Percentiles rank a stretch among this genome's conserved stretches.
Evolutionary conservation across 2,888 invertebrate genomes (phyloP).

Genomic region (Netelia fuscicornis): DNA sequence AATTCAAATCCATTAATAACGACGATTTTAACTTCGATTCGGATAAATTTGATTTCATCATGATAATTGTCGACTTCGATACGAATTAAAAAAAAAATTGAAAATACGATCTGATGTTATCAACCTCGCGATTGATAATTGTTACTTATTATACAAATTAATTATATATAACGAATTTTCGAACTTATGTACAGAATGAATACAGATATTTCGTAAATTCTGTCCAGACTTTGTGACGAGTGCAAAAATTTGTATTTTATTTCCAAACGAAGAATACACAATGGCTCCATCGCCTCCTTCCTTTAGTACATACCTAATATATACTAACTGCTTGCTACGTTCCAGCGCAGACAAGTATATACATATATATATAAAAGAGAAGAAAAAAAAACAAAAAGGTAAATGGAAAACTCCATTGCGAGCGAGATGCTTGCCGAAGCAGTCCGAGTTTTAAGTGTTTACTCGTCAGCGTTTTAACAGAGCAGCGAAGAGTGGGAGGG

Average conservation of each 20-base stretch:
- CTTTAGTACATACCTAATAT: not conserved
- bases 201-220: not conserved
- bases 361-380: not conserved
- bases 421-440: conserved; percentile 60
- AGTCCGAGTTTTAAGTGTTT: conserved; percentile 60
- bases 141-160: not conserved
- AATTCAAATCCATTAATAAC: too few species aligned
- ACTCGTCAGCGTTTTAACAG: conserved; percentile 62
- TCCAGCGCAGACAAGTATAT: not conserved
- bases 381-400: conserved; percentile 8
- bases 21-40: too few species aligned
- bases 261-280: conserved; percentile 33
- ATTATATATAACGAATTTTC: not conserved
- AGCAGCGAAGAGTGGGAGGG: not conserved
- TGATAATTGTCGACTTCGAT: too few species aligned
- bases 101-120: too few species aligned
- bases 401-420: conserved; percentile 13
- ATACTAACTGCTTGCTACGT: conserved; percentile 15
- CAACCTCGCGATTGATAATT: not conserved
- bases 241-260: conserved; percentile 25
- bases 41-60: too few species aligned
- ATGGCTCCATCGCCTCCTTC: not conserved
- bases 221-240: not conserved
- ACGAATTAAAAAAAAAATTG: too few species aligned
- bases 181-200: not conserved